These are phyloP conservation scores for Uloborus diversus DNA, from an alignment of 1,140 invertebrate species.

Conservation along the genomic window DNA sequence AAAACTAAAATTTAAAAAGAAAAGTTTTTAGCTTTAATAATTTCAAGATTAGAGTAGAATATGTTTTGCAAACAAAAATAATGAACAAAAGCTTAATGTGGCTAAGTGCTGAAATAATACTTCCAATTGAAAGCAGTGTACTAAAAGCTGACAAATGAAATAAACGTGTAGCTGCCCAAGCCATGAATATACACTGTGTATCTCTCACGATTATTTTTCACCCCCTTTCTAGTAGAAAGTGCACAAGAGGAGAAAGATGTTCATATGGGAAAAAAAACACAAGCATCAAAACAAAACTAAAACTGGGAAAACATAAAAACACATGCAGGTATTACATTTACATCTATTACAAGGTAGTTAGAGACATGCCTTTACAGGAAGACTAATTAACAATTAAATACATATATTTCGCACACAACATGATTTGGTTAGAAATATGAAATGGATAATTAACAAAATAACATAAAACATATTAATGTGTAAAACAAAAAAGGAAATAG, in stretches of 20 bases:
- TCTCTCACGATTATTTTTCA: not conserved
- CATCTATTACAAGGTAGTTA: not conserved
- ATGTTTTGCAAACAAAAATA: too few relatives aligned
- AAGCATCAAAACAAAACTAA: slow-evolving; percentile 12
- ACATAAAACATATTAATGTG: slow-evolving; percentile 18
- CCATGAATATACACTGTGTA: not conserved
- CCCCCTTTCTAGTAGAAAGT: slow-evolving; percentile 53
- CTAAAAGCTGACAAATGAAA: not conserved
- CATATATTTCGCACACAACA: not conserved
- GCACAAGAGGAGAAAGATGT: slow-evolving; percentile 46
- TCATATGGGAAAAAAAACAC: slow-evolving; percentile 12
- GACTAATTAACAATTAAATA: not conserved
- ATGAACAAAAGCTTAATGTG: too few relatives aligned
- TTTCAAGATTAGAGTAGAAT: too few relatives aligned
- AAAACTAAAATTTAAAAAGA: too few relatives aligned
- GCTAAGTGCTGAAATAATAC: too few relatives aligned
- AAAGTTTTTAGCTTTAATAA: too few relatives aligned
- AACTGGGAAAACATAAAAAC: not conserved
- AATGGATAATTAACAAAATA: slow-evolving; percentile 1
- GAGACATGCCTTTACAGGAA: not conserved
- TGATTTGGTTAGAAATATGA: slow-evolving; percentile 17
- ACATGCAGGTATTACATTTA: slow-evolving; percentile 17
- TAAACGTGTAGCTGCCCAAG: not conserved
- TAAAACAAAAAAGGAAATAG: slow-evolving; percentile 1
- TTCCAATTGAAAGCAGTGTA: too few relatives aligned